Base-by-base conservation (phyloP, 2,888 invertebrate species). In the Holacanthella duospinosa region DNA sequence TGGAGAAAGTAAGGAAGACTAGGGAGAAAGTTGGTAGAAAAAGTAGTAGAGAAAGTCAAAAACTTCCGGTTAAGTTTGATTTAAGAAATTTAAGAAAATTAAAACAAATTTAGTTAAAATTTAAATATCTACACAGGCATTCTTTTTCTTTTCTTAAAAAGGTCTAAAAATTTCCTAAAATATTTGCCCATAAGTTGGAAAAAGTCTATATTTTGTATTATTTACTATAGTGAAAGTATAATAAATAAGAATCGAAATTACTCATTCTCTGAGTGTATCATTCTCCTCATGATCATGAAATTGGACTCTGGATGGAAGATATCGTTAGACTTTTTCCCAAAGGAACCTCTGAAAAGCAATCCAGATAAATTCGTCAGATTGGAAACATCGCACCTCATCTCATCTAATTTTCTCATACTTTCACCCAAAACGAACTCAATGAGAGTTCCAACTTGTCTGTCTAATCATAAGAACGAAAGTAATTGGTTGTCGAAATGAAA, bases 331-430 rank as follows among this genome's bases (percentile, higher is more conserved):
- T 12, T 9, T 27, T 9, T 59, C 59, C 59, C 59, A 24, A 25
- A 25, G 58, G 58, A 58, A 43, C 12, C 25, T 25, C 21, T 25
- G 43, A 59, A 43, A 48, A 59, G 59, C 59, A 59, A 48, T 59
- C 36, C 59, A 19, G 59, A 59, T 59, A 59, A 59, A 59, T 59
- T 59, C 27, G 25, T 59, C 59, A 59, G 59, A 59, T 59, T 59
- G 59, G 59, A 59, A 59, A 59, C 59, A 63, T 68, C 65, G 62
- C 68, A 69, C 69, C 67, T 69, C 66, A 69, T 69, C 69, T 69
- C 68, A 69, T 68, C 68, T 69, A 69, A 69, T 68, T 69, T 62
- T 9, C 63, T 58, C 61, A 6, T 55, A 65, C 64, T 61, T 66
- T 63, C 61, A 60, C 62, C 62, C 63, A 64, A 29, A n/a, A n/a